phyloP scores from a whole-genome alignment of 2,888 invertebrate genomes.

The Anoplius nigerrimus region DNA sequence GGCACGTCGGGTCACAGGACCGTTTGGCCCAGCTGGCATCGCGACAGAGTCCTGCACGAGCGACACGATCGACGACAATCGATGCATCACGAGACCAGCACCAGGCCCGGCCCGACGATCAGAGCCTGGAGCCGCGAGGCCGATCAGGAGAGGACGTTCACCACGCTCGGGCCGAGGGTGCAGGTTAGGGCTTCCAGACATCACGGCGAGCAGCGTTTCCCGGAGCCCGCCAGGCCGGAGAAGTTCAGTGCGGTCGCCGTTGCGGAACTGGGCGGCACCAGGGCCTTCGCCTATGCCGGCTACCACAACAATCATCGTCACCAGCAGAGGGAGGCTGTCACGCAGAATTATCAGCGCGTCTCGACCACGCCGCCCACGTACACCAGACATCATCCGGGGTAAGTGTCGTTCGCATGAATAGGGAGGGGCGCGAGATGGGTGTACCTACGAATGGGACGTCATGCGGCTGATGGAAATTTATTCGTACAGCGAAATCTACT shows the following conservation, averaged over 20 bases:
- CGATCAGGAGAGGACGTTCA: background rate
- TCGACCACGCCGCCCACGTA: constrained; percentile 57
- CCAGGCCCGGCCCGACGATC: constrained; percentile 8
- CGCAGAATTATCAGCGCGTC: constrained; percentile 47
- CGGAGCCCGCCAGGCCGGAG: constrained; percentile 39
- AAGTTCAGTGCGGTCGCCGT: constrained; percentile 58
- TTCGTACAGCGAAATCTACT: no score
- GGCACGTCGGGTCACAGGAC: constrained; percentile 17
- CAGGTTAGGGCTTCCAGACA: constrained; percentile 12
- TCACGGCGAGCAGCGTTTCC: constrained; percentile 36
- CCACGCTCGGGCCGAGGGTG: constrained; percentile 8
- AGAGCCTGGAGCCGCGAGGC: constrained; percentile 30
- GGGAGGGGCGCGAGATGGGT: no score
- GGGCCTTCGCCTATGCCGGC: constrained; percentile 58
- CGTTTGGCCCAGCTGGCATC: constrained; percentile 50
- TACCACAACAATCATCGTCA: constrained; percentile 60
- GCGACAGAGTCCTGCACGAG: constrained; percentile 27
- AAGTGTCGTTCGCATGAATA: constrained; percentile 36
- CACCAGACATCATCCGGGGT: constrained; percentile 69
- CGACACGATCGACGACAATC: constrained; percentile 28
- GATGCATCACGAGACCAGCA: constrained; percentile 15
- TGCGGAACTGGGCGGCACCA: constrained; percentile 55
- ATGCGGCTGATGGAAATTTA: no score
- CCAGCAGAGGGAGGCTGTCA: constrained; percentile 41
- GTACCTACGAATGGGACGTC: no score